phyloP scores from a whole-genome alignment of 1,140 invertebrate genomes.

The Penaeus japonicus region DNA sequence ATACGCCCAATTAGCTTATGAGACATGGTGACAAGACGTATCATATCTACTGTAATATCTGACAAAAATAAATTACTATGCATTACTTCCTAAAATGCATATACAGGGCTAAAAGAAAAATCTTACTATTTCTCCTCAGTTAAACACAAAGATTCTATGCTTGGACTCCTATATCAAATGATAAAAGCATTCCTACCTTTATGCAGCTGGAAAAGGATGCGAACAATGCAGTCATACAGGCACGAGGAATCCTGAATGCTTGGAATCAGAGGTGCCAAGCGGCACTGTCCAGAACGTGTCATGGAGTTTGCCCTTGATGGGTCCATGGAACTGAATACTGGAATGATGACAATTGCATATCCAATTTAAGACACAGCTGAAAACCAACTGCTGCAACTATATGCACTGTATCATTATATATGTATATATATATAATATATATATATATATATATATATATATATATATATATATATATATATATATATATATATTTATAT shows the following conservation, averaged over 20 bases:
- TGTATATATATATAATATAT: background rate
- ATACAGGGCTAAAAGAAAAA: no score
- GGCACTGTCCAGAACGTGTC: slow-evolving; percentile 94
- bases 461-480: no score
- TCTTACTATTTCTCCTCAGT: no score
- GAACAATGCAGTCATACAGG: slow-evolving; percentile 95
- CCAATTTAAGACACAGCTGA: background rate
- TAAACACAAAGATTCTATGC: no score
- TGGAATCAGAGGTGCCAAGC: slow-evolving; percentile 94
- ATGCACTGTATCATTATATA: background rate
- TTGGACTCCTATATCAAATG: background rate
- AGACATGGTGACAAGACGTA: no score
- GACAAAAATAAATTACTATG: no score
- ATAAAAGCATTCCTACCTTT: slow-evolving; percentile 68
- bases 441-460: background rate
- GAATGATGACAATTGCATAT: slow-evolving; percentile 55
- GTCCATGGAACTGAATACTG: slow-evolving; percentile 94
- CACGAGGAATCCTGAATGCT: slow-evolving; percentile 97
- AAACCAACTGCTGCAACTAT: background rate
- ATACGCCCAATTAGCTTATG: no score
- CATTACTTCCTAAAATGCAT: no score
- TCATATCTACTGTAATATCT: no score
- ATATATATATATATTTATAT: no score
- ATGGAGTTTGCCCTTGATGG: slow-evolving; percentile 94
- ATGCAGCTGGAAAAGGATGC: slow-evolving; percentile 95